These are phyloP conservation scores for Cyrtonyx montezumae DNA, from an alignment of 2,113 vertebrate genomes.

Conservation along the genomic window DNA sequence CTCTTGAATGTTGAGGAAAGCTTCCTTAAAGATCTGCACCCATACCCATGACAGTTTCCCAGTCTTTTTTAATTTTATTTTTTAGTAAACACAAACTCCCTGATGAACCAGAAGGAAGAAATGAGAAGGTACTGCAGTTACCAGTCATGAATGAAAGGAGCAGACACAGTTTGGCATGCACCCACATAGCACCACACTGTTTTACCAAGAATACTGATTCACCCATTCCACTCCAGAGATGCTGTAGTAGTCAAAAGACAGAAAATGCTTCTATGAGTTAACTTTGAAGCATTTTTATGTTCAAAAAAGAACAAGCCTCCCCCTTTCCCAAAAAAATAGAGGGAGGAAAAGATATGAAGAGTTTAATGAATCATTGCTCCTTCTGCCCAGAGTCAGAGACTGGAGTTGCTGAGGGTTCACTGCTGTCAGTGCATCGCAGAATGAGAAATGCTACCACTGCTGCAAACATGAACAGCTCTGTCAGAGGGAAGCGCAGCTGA, in stretches of 20 bases:
- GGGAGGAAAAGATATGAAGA: not conserved
- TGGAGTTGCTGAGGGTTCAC: not conserved
- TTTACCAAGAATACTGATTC: not conserved
- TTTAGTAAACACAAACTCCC: too few relatives aligned
- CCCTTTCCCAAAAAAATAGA: not conserved
- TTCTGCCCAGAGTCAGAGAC: not conserved
- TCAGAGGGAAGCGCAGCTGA: slow-evolving; percentile 68
- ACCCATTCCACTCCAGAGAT: fast-evolving
- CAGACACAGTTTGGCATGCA: fast-evolving
- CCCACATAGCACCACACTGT: not conserved
- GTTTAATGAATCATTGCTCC: not conserved
- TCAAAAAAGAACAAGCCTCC: not conserved
- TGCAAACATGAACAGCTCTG: slow-evolving; percentile 36
- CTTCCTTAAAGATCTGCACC: too few relatives aligned
- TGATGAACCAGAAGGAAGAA: not conserved
- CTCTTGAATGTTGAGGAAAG: too few relatives aligned
- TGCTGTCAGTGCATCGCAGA: not conserved
- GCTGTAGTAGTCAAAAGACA: not conserved
- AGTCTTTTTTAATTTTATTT: too few relatives aligned
- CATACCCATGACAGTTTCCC: too few relatives aligned
- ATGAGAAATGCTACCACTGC: not conserved
- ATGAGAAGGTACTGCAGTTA: not conserved
- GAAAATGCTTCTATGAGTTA: not conserved
- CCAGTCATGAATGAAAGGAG: not conserved
- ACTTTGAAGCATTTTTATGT: not conserved